Evolutionary conservation across 1,140 invertebrate species (phyloP).

Genomic region (Coelopa frigida): DNA sequence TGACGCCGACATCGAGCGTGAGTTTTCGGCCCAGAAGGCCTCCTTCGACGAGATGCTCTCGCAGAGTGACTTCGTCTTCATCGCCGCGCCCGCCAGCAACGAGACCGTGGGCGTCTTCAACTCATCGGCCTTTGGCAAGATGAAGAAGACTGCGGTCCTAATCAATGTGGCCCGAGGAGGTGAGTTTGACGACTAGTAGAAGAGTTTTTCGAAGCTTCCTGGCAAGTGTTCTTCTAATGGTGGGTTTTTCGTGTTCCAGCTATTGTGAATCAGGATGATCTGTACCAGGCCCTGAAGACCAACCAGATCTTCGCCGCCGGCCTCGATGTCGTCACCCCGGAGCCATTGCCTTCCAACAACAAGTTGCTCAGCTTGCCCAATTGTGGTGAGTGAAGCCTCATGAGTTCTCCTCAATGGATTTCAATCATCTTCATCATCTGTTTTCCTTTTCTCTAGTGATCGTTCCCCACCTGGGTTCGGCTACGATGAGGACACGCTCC

Average conservation of each 20-base stretch:
- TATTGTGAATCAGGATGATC: conserved; percentile 70
- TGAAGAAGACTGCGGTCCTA: conserved; percentile 77
- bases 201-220: conserved; percentile 61
- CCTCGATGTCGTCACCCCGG: conserved; percentile 86
- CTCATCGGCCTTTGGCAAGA: conserved; percentile 64
- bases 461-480: conserved; percentile 82
- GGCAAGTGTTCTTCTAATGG: conserved; percentile 58
- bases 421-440: neutral
- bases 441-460: too few species aligned
- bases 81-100: conserved; percentile 59
- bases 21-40: conserved; percentile 64
- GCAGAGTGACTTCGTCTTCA: conserved; percentile 75
- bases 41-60: conserved; percentile 61
- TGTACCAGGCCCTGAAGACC: conserved; percentile 69
- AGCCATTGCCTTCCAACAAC: conserved; percentile 76
- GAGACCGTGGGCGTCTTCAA: conserved; percentile 74
- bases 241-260: conserved; percentile 49
- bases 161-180: conserved; percentile 74
- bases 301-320: conserved; percentile 78
- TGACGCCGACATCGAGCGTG: conserved; percentile 55
- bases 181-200: conserved; percentile 54
- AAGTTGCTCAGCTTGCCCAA: conserved; percentile 74
- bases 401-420: conserved; percentile 43
- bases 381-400: conserved; percentile 53
- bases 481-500: conserved; percentile 64